These are phyloP conservation scores for Triplophysa siluroides DNA, from an alignment of 2,113 vertebrate species.

Conservation along the genomic window DNA sequence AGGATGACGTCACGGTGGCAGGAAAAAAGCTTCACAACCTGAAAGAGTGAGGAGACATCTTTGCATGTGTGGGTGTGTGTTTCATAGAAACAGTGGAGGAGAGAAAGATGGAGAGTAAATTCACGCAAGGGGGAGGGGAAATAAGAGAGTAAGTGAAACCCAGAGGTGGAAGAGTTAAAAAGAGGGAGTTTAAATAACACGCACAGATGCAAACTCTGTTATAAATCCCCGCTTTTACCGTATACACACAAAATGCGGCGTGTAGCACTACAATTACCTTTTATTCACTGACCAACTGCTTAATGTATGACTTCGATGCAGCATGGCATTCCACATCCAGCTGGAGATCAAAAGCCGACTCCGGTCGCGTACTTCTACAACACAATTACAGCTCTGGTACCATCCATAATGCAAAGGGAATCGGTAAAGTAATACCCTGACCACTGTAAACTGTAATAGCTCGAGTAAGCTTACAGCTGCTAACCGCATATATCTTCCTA, in stretches of 20 bases:
- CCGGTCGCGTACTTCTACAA: conserved; percentile 68
- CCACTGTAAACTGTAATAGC: conserved; percentile 23
- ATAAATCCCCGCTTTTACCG: conserved; percentile 29
- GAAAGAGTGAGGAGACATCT: conserved; percentile 71
- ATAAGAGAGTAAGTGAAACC: not conserved
- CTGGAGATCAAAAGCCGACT: conserved; percentile 63
- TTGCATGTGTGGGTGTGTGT: conserved; percentile 39
- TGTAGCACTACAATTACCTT: conserved; percentile 75
- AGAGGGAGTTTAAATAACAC: conserved; percentile 11
- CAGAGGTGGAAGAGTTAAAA: not conserved
- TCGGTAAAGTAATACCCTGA: conserved; percentile 34
- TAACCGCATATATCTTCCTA: conserved; percentile 19
- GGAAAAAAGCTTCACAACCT: conserved; percentile 63
- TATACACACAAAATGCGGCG: conserved; percentile 49
- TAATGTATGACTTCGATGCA: conserved; percentile 74
- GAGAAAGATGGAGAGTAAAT: conserved; percentile 51
- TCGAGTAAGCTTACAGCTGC: conserved; percentile 30
- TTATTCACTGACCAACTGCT: conserved; percentile 69
- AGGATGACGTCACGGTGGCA: conserved; percentile 76
- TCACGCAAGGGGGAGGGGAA: conserved; percentile 46
- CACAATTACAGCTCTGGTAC: conserved; percentile 59
- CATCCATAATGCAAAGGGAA: conserved; percentile 43
- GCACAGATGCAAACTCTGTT: conserved; percentile 7
- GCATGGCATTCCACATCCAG: conserved; percentile 68
- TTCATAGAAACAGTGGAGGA: conserved; percentile 52